phyloP scores from a whole-genome alignment of 2,113 vertebrate genomes.

The Arizona elegans region DNA sequence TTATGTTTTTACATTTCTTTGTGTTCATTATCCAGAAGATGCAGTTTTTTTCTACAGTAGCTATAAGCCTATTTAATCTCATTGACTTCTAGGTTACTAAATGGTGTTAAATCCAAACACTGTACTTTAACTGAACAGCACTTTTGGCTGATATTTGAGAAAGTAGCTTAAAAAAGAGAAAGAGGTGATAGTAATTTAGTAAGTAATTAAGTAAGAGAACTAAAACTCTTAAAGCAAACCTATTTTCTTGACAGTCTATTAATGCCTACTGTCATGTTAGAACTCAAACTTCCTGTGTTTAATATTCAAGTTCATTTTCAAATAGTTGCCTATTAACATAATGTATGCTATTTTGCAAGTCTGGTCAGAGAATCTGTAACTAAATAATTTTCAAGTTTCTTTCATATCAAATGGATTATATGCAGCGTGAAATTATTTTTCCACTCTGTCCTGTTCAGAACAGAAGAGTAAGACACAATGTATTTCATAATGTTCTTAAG shows the following conservation, averaged over 20 bases:
- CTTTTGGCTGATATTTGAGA: slow-evolving; percentile 18
- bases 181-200: background rate
- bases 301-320: slow-evolving; percentile 81
- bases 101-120: background rate
- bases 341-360: slow-evolving; percentile 77
- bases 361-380: slow-evolving; percentile 78
- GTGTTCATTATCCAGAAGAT: background rate
- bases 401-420: slow-evolving; percentile 77
- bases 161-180: background rate
- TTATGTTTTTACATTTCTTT: slow-evolving; percentile 1
- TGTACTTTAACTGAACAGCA: slow-evolving; percentile 2
- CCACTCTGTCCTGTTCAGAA: slow-evolving; percentile 61
- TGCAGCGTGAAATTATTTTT: slow-evolving; percentile 81
- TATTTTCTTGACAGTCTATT: slow-evolving; percentile 50
- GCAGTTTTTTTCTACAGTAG: background rate
- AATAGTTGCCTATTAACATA: slow-evolving; percentile 76
- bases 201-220: slow-evolving; percentile 1
- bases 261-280: slow-evolving; percentile 64
- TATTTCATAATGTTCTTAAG: slow-evolving; percentile 57
- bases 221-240: slow-evolving; percentile 62
- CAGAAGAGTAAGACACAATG: slow-evolving; percentile 57
- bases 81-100: slow-evolving; percentile 6
- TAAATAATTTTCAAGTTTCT: slow-evolving; percentile 83
- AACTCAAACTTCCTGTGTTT: slow-evolving; percentile 71
- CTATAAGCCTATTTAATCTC: background rate